These are phyloP conservation scores for Glandiceps talaboti DNA, from an alignment of 53 echinoderm and acorn worm species.

Conservation along the genomic window DNA sequence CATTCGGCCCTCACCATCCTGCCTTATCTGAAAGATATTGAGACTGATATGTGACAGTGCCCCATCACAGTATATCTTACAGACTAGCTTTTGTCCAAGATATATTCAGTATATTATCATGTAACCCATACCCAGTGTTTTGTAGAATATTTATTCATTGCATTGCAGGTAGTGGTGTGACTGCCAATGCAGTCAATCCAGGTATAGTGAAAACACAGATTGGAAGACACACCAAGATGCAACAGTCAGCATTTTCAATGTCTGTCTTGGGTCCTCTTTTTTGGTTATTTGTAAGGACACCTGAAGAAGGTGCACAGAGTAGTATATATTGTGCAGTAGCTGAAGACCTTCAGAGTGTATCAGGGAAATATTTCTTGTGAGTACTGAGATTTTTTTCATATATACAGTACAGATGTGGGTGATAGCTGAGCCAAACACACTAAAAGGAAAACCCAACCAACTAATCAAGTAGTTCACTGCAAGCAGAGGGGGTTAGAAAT, in stretches of 20 bases:
- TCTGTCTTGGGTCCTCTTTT: conserved; percentile 63
- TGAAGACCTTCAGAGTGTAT: conserved; percentile 42
- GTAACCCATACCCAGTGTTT: too few species aligned
- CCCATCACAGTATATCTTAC: too few species aligned
- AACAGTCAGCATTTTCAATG: conserved; percentile 68
- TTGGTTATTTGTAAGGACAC: conserved; percentile 79
- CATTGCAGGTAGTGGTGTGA: conserved; percentile 59
- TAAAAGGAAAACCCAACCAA: too few species aligned
- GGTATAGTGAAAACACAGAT: conserved; percentile 80
- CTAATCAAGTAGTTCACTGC: background rate
- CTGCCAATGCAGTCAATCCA: conserved; percentile 77
- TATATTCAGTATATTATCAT: too few species aligned
- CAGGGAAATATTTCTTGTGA: conserved; percentile 85
- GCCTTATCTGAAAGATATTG: too few species aligned
- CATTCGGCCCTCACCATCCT: too few species aligned
- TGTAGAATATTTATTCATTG: too few species aligned
- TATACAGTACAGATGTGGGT: background rate
- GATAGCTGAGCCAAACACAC: background rate
- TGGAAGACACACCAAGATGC: conserved; percentile 67
- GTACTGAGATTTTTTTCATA: background rate
- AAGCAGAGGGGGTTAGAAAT: too few species aligned
- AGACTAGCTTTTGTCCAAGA: too few species aligned
- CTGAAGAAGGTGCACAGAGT: conserved; percentile 84
- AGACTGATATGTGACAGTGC: too few species aligned
- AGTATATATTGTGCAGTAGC: conserved; percentile 71